phyloP scores from a whole-genome alignment of 1,140 invertebrate species.

The Mizuhopecten yessoensis region DNA sequence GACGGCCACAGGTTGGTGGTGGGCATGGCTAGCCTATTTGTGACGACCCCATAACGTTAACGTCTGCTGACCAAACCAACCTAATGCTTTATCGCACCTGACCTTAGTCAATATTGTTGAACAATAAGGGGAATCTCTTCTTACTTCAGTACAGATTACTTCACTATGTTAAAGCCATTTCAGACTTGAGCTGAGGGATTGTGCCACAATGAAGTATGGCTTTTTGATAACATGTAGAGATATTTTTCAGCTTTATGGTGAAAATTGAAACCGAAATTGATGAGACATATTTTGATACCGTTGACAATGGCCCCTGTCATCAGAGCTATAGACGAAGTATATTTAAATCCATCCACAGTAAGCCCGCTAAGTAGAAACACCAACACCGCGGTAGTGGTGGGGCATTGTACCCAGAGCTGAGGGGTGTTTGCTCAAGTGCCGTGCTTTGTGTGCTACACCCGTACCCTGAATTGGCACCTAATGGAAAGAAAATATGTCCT shows the following conservation, averaged over 20 bases:
- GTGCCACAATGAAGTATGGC: constrained; percentile 20
- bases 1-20: neutral
- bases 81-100: neutral
- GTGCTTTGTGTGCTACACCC: neutral
- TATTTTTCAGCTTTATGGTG: constrained; percentile 23
- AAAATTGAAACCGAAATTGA: constrained; percentile 34
- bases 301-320: constrained; percentile 30
- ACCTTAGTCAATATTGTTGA: neutral
- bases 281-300: constrained; percentile 27
- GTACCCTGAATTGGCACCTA: constrained; percentile 24
- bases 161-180: neutral
- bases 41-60: neutral
- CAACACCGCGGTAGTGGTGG: neutral
- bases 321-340: constrained; percentile 5
- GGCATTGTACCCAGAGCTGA: neutral
- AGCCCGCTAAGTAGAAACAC: neutral
- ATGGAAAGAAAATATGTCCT: constrained; percentile 34
- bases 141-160: neutral
- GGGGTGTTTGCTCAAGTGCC: constrained; percentile 1
- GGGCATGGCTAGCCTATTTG: neutral
- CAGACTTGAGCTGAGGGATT: neutral
- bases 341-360: constrained; percentile 15
- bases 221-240: constrained; percentile 28
- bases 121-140: neutral
- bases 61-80: neutral